Base-by-base conservation (phyloP, 2,888 invertebrate species). In the Drosophila conformis region DNA sequence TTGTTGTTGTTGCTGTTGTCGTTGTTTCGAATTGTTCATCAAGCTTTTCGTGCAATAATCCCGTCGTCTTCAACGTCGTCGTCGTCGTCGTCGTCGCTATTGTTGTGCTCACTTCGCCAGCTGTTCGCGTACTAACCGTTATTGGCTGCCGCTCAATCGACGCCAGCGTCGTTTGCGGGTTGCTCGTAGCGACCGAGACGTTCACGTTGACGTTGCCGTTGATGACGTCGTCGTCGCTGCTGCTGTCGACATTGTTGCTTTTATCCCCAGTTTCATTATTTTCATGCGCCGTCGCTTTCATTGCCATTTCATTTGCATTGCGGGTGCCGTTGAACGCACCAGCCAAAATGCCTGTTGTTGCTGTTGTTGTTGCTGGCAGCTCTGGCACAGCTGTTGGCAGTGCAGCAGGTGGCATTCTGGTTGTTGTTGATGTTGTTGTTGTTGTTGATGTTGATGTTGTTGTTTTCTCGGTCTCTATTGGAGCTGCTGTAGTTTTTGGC, bases 41-140 rank as follows among this genome's bases (percentile, higher is more conserved):
- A 61, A 71, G 51, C 68, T 73, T 69, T 65, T 42, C 67, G 35
- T 68, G 68, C 54, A 75, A 60, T 62, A 46, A 61, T 61, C 65
- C 60, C 54, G 70, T 46, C 51, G 82, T 52, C 49, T 67, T 18
- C 70, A 69, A 73, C 52, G 51, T 4, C 49, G 63, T 62, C 38
- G 72, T 61, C 21, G 21, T 21, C 29, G 21, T 21, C 29, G 53
- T 62, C 31, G 61, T 8, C 42, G 71, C 46, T 46, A 65, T 27
- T 53, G 77, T 73, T 71, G 80, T 72, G 84, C 77, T 85, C 84
- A 67, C 78, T 69, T 85, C 83, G 87, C 75, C 79, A 81, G 90
- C 69, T 83, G 78, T 76, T 80, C 69, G 81, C 74, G 69, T 81
- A 91, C 91, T 91, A 90, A 90, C 78, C 82, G 87, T 78, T 78